phyloP scores from a whole-genome alignment of 2,888 invertebrate genomes.

The Eretmocerus hayati region DNA sequence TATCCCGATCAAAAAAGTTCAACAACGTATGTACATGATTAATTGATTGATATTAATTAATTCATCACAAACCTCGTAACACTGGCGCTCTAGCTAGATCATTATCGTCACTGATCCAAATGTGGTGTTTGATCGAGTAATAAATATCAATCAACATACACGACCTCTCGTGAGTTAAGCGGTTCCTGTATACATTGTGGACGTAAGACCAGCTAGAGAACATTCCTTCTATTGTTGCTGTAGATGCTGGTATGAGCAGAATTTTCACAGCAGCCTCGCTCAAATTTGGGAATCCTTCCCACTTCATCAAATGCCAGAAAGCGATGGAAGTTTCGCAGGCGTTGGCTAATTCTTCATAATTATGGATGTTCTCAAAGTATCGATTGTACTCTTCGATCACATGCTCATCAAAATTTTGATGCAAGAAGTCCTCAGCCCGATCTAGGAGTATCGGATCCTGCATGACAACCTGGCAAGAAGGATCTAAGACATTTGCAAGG shows the following conservation, averaged over 20 bases:
- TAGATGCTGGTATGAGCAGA: constrained; percentile 5
- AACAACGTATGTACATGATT: no score
- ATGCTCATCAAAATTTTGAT: neutral
- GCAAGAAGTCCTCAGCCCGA: neutral
- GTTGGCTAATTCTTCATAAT: neutral
- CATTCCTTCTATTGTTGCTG: constrained; percentile 3
- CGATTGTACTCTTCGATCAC: neutral
- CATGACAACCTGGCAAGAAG: neutral
- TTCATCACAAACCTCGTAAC: no score
- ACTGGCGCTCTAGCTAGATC: no score
- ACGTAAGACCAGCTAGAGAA: constrained; percentile 7
- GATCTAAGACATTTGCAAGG: constrained; percentile 1
- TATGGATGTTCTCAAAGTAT: neutral
- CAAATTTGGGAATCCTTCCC: neutral
- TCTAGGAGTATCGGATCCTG: neutral
- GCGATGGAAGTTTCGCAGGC: neutral
- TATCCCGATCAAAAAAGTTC: no score
- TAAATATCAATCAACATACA: constrained; percentile 3
- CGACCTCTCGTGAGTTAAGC: neutral
- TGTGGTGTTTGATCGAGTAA: no score
- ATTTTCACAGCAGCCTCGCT: neutral
- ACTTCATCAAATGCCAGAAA: neutral
- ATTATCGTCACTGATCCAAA: no score
- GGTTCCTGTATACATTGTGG: constrained; percentile 1
- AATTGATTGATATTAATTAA: no score